A percentile compares a stretch with the other conserved stretches of the same genome.
phyloP scores from a whole-genome alignment of 2,113 vertebrate genomes.

The Anoura caudifer region DNA sequence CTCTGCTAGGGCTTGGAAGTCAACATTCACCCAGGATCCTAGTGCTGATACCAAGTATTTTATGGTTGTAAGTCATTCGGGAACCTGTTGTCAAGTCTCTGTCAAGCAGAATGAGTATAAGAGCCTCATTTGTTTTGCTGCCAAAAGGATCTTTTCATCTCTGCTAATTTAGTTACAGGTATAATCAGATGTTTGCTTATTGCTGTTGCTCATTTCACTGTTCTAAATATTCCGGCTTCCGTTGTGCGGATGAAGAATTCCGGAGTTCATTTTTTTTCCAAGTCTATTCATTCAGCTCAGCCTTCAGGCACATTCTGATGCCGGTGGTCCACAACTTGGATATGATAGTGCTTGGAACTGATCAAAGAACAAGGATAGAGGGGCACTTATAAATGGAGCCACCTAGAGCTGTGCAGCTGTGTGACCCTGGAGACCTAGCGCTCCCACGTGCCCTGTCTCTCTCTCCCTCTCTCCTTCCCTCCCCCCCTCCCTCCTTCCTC shows the following conservation, averaged over 20 bases:
- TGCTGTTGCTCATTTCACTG: not conserved
- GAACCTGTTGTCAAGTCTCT: not conserved
- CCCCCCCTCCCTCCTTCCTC: no score
- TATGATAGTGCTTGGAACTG: not conserved
- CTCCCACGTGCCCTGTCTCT: no score
- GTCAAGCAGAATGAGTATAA: conserved; percentile 39
- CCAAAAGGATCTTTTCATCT: conserved; percentile 59
- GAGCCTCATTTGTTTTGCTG: conserved; percentile 38
- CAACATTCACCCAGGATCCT: not conserved
- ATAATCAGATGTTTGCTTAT: conserved; percentile 15
- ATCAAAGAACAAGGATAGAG: not conserved
- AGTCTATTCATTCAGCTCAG: not conserved
- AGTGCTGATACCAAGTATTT: conserved; percentile 13
- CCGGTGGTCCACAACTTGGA: not conserved
- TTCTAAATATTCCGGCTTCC: not conserved
- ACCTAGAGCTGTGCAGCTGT: not conserved
- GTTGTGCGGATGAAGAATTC: not conserved
- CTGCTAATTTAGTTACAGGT: conserved; percentile 35
- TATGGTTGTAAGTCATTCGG: conserved; percentile 12
- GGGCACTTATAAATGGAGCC: not conserved
- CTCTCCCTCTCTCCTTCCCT: not conserved
- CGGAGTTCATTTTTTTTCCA: not conserved
- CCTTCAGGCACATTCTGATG: not conserved
- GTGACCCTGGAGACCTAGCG: not conserved
- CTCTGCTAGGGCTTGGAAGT: not conserved